Evolutionary conservation across 1,140 invertebrate species (phyloP), one percentile per base, ranked within the genome.

Genomic region (Pogonognathellus flavescens): DNA sequence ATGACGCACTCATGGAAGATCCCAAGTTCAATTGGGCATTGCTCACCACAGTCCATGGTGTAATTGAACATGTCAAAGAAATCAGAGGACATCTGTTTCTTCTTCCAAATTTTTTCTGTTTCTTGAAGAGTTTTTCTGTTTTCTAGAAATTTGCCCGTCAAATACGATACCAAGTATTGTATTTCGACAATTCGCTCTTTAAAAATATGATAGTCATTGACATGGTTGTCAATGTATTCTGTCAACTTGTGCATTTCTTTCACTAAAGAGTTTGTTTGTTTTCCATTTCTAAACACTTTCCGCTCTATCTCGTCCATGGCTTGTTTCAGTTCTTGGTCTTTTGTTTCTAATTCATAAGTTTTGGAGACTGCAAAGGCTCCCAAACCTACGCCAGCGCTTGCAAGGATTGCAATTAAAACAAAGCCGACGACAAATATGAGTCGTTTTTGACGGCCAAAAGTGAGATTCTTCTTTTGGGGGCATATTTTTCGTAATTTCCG

Each of bases 401-500:
- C 86, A 16, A 87, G 0, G 2, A 20, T 11, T 5, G 13, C 84
- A 0, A 85, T 7, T n/a, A 70, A 5, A 1, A 87, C 2, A 1
- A 80, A 22, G 22, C 25, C 66, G 0, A 72, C 1, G 16, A 57
- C 57, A 0, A 84, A 7, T 41, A 86, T n/a, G 0, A n/a, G 11
- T 66, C 72, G 53, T 66, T 80, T 81, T 20, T 59, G 53, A 57
- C 18, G 82, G 0, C 52, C 20, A 41, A 25, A 31, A 11, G 18
- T 0, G n/a, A n/a, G n/a, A n/a, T n/a, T 49, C 1, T 20, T 81
- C 14, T 85, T n/a, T 53, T 66, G 18, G 2, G 86, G 85, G 59
- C 87, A 88, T 6, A 88, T 83, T 55, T 76, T 80, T 59, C 85
- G 83, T 18, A 88, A 25, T 62, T 86, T 82, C 1, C 66, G 41